Evolutionary conservation across 2,797 vertebrate genomes (phyloP), one percentile per base, ranked within the genome.

Genomic region (Molossus molossus): DNA sequence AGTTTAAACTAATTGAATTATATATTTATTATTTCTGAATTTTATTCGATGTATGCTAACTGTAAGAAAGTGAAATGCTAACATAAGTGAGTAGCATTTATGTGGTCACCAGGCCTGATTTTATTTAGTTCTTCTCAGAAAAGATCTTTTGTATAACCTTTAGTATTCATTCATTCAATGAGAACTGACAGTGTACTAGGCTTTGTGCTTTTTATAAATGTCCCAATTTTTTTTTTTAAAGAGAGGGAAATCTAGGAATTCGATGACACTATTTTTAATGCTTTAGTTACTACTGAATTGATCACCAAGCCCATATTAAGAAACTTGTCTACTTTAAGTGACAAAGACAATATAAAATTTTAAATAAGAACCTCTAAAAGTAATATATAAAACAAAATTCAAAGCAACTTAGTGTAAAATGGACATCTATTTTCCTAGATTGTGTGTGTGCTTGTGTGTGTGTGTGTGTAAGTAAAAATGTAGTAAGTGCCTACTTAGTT

Each of bases 341-440:
- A 75, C 7, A 84, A 75, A 60, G 29, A 85, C 72, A 86, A 65
- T 81, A 69, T 37, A 89, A 29, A 76, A 73, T 37, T 87, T 77
- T 29, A 67, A 37, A 79, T 17, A 18, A n/a, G 15, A 76, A 25
- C 13, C 25, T 58, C 57, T 67, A 62, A 53, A 90, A 90, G 4
- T 72, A 81, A 79, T n/a, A 57, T 40, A 65, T 58, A 64, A 58
- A 94, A 53, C 18, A 75, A 92, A 90, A 53, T 29, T 86, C 73
- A 62, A 95, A 94, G 33, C 62, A 86, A 91, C 13, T 82, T 82
- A 77, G 50, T 55, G 37, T 82, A 33, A 64, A 91, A 85, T 48
- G 69, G 45, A 4, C 55, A 40, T 79, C 29, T 69, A 25, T 91
- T 62, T 45, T 45, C 11, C 17, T 90, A 23, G 17, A n/a, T 53